Percentiles rank a stretch among this genome's conserved stretches.
Evolutionary conservation across 2,113 vertebrate genomes (phyloP).

Genomic region (Scatophagus argus): DNA sequence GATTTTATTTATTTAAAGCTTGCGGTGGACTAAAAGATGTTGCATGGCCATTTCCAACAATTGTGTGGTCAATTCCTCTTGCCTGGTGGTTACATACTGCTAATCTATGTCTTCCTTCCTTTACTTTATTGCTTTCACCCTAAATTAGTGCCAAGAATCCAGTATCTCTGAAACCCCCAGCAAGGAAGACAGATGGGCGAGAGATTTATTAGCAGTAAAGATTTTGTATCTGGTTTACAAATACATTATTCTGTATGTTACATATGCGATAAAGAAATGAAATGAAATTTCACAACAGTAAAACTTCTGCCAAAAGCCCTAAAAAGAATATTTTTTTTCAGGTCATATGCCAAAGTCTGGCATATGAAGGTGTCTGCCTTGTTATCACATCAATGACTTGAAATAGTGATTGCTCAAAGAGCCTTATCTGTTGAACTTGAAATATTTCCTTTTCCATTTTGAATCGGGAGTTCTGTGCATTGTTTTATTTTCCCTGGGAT

Average conservation of each 20-base stretch:
- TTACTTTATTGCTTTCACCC: constrained; percentile 20
- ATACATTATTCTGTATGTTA: constrained; percentile 25
- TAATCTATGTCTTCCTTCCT: constrained; percentile 15
- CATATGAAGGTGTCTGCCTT: not conserved
- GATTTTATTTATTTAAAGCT: not conserved
- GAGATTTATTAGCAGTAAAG: constrained; percentile 29
- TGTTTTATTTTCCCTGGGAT: constrained; percentile 3
- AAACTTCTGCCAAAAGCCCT: not conserved
- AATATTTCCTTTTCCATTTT: not conserved
- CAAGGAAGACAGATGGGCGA: constrained; percentile 27
- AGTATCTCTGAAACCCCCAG: constrained; percentile 12
- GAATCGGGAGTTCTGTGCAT: not conserved
- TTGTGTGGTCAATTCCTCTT: not conserved
- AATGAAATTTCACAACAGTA: not conserved
- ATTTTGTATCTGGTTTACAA: constrained; percentile 41
- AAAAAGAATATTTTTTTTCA: not conserved
- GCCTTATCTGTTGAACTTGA: not conserved
- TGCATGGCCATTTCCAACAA: not conserved
- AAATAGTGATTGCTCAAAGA: not conserved
- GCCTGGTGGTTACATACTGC: constrained; percentile 2
- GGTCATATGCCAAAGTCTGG: not conserved
- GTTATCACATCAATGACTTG: not conserved
- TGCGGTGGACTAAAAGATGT: not conserved
- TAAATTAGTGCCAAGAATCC: not conserved
- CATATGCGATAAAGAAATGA: constrained; percentile 5